Evolutionary conservation across 53 echinoderm and acorn worm species (phyloP), one percentile per base, ranked within the genome.

Genomic region (Henricia sp.): DNA sequence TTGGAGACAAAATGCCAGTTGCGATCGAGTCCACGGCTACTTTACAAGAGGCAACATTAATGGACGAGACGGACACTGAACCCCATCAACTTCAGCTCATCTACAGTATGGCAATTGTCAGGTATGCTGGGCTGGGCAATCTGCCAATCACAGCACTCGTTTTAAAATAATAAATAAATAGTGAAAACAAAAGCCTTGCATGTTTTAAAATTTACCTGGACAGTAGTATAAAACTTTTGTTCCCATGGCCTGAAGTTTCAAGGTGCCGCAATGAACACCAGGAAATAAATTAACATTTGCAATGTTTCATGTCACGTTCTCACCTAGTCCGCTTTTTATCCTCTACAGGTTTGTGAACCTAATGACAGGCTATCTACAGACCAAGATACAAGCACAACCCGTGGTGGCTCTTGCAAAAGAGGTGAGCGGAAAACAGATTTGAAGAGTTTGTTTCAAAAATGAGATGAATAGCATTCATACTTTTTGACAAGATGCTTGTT

Each of bases 21-120:
- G 86, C 86, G 23, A 87, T 93, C n/a, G 93, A 86, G 51, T 93
- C 89, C 32, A 86, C 93, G 24, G 75, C 86, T 27, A 83, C 73
- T 28, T 84, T 93, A 2, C 68, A 87, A 14, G 82, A 90, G 58
- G 87, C 93, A 40, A 48, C 52, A 23, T 32, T 93, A 64, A 68
- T 89, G 63, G 93, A 89, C 1, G 65, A 82, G 25, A 25, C 52
- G 13, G 86, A 69, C 34, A 58, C 21, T 2, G 63, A 83, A 5
- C 59, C 53, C 25, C 40, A 67, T 32, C 24, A 51, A 38, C 67
- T 90, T 3, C 85, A 86, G 42, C 82, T 85, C 4, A 52, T 83
- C 34, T 93, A 86, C 62, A 87, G 89, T 51, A 89, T 93, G 60
- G 89, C 93, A 21, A 33, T 92, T 23, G 68, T 92, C 8, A 85